Percentiles rank a stretch among this genome's conserved stretches.
These are phyloP conservation scores for Pimephales promelas DNA, from an alignment of 2,113 vertebrate genomes.

Conservation along the genomic window DNA sequence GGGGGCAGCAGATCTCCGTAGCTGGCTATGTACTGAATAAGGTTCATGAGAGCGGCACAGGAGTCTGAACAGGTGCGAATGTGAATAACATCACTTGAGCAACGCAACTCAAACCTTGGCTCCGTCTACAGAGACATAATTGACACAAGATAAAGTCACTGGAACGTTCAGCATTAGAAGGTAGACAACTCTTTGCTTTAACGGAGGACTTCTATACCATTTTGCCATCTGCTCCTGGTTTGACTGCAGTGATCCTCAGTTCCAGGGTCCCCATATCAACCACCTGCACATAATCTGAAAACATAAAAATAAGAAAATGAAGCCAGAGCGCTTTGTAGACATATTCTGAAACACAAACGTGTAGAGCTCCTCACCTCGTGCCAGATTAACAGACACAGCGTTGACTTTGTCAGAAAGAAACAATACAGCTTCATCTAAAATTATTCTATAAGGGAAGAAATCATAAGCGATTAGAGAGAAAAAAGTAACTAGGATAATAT, in stretches of 20 bases:
- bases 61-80: slow-evolving; percentile 94
- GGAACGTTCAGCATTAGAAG: background rate
- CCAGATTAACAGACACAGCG: slow-evolving; percentile 84
- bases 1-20: slow-evolving; percentile 90
- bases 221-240: slow-evolving; percentile 82
- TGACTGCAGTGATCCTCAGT: slow-evolving; percentile 90
- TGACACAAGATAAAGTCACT: background rate
- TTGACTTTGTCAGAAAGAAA: slow-evolving; percentile 95
- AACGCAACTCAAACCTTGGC: slow-evolving; percentile 92
- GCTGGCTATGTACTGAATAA: slow-evolving; percentile 96
- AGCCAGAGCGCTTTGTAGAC: background rate
- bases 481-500: background rate
- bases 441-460: slow-evolving; percentile 80
- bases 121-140: slow-evolving; percentile 72
- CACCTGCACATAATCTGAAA: slow-evolving; percentile 93
- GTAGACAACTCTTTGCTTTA: background rate
- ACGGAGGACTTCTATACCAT: slow-evolving; percentile 74
- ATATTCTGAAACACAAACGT: background rate
- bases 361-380: slow-evolving; percentile 78
- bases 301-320: background rate
- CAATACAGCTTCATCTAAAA: slow-evolving; percentile 93
- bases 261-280: slow-evolving; percentile 96
- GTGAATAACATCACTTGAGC: slow-evolving; percentile 95
- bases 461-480: background rate
- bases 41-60: slow-evolving; percentile 96